Evolutionary conservation across 1,140 invertebrate species (phyloP), one percentile per base, ranked within the genome.

Genomic region (Solen grandis): DNA sequence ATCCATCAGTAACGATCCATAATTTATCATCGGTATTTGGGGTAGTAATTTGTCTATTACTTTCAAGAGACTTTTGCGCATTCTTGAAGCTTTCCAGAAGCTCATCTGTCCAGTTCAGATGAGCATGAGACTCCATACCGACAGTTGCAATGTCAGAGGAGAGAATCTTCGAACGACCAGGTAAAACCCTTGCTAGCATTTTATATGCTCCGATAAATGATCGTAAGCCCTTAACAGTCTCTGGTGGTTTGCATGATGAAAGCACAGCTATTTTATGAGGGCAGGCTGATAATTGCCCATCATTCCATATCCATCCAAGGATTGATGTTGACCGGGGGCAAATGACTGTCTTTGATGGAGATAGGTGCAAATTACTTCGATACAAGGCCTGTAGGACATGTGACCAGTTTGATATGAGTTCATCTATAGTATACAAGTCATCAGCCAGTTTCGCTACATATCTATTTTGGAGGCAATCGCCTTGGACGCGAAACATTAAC

Each of bases 291-390:
- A n/a, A n/a, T n/a, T n/a, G 59, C 4, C 80, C 74, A 10, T 74
- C 22, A 41, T 46, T n/a, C 79, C 73, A 82, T 5, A 65, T 62
- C 83, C 83, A 84, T 22, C 78, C 62, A n/a, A 82, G 83, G 10
- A 84, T 77, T 8, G 41, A 72, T 2, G 65, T 84, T 14, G 83
- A 72, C 16, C 31, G 31, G 8, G 83, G 77, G 59, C 77, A 84
- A 66, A 84, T n/a, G n/a, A n/a, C n/a, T n/a, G n/a, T n/a, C n/a
- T n/a, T n/a, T n/a, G n/a, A n/a, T n/a, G n/a, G n/a, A 68, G 19
- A 80, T 38, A 82, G 19, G 4, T 38, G 22, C 10, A 81, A 33
- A 19, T 55, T 63, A 16, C 57, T 63, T 25, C 36, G 38, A 31
- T 81, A 0, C 0, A 85, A 31, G 41, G 52, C 63, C 8, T 54